These are phyloP conservation scores for Ophioninae sp. DNA, from an alignment of 2,888 invertebrate genomes.

Conservation along the genomic window DNA sequence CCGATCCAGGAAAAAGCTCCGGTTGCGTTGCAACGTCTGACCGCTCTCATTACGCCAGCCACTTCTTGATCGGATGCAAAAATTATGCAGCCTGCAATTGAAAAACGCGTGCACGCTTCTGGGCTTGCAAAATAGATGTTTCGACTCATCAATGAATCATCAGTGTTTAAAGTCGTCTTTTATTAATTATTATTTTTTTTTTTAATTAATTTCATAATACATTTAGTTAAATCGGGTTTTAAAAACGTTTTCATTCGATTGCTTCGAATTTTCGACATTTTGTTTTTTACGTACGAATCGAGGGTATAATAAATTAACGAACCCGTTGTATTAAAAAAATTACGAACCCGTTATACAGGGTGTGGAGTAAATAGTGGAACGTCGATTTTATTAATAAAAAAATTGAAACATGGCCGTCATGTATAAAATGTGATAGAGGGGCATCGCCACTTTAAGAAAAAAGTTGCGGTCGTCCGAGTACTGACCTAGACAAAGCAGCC, in stretches of 20 bases:
- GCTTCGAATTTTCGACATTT: no score
- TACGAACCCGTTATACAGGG: no score
- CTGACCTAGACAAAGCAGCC: neutral
- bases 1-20: conserved; percentile 97
- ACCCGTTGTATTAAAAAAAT: no score
- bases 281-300: no score
- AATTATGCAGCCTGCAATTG: conserved; percentile 91
- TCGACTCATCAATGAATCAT: neutral
- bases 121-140: neutral
- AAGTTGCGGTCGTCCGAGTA: neutral
- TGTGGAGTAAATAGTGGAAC: neutral
- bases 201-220: no score
- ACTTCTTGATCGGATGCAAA: conserved; percentile 99
- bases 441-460: neutral
- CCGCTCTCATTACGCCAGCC: conserved; percentile 96
- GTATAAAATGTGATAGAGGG: neutral
- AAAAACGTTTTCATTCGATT: no score
- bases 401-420: neutral
- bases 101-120: neutral
- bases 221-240: no score
- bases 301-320: no score
- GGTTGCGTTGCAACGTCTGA: conserved; percentile 92
- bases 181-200: no score
- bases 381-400: neutral
- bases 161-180: no score